Evolutionary conservation across 2,113 vertebrate species (phyloP).

Genomic region (Scartelaos histophorus): DNA sequence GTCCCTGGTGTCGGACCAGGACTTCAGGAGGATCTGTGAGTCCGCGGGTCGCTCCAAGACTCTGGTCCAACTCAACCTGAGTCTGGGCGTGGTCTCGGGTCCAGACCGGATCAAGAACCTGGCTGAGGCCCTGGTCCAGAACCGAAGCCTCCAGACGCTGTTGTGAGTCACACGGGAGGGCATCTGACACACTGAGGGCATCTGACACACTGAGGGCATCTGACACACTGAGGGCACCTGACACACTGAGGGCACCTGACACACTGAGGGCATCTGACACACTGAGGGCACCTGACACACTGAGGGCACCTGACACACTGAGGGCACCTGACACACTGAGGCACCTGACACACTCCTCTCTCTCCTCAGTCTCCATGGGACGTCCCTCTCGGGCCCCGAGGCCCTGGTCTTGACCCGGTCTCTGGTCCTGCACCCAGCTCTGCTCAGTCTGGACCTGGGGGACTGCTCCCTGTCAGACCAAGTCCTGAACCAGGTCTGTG

Average conservation of each 20-base stretch:
- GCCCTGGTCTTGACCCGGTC: conserved; percentile 88
- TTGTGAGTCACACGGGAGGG: conserved; percentile 82
- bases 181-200: too few species aligned
- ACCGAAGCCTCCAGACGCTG: conserved; percentile 93
- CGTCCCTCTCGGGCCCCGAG: conserved; percentile 88
- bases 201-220: too few species aligned
- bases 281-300: too few species aligned
- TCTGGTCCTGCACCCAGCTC: conserved; percentile 87
- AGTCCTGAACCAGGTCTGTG: conserved; percentile 90
- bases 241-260: too few species aligned
- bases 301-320: too few species aligned
- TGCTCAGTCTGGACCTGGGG: conserved; percentile 92
- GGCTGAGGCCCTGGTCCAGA: conserved; percentile 86
- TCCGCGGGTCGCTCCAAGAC: conserved; percentile 85
- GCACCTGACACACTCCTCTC: not conserved
- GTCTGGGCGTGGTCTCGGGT: conserved; percentile 90
- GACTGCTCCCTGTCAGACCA: conserved; percentile 96
- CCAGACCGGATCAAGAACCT: conserved; percentile 85
- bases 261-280: too few species aligned
- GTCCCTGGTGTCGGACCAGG: conserved; percentile 90
- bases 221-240: too few species aligned
- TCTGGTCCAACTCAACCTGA: conserved; percentile 93
- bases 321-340: not conserved
- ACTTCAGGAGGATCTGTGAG: conserved; percentile 90
- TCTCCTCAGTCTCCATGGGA: conserved; percentile 87